Evolutionary conservation across 2,797 vertebrate genomes (phyloP).

Genomic region (Macropodus opercularis): DNA sequence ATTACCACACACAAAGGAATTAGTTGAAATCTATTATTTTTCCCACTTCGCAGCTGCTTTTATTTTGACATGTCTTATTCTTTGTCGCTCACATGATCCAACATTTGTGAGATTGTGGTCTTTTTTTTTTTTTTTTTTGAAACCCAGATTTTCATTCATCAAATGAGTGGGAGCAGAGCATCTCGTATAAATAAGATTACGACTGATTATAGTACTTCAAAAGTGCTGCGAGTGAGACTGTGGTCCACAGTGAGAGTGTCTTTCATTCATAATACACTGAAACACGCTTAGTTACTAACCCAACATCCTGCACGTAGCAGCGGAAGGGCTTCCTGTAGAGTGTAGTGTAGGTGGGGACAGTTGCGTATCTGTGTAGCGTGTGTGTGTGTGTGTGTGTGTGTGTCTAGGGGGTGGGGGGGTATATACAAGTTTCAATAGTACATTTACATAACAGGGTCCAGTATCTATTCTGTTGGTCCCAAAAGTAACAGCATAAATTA

Average conservation of each 20-base stretch:
- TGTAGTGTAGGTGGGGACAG: constrained; percentile 57
- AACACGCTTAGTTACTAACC: constrained; percentile 65
- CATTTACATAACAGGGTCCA: constrained; percentile 1
- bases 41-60: constrained; percentile 1
- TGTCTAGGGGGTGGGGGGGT: too few relatives aligned
- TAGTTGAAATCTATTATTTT: neutral
- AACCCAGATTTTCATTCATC: constrained; percentile 35
- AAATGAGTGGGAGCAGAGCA: constrained; percentile 32
- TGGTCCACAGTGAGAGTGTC: constrained; percentile 61
- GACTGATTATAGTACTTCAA: constrained; percentile 50
- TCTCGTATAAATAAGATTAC: constrained; percentile 46
- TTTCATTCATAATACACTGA: constrained; percentile 77
- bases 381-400: constrained; percentile 21
- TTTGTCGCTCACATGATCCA: neutral
- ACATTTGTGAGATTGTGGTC: neutral
- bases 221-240: constrained; percentile 57
- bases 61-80: neutral
- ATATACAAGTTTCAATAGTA: constrained; percentile 19
- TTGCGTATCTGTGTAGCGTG: constrained; percentile 1
- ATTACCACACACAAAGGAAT: neutral
- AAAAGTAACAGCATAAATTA: constrained; percentile 8
- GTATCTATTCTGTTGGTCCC: neutral
- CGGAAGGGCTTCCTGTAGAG: constrained; percentile 78
- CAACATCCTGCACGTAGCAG: constrained; percentile 76
- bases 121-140: constrained; percentile 27